Conservation (phyloP, 2,113 vertebrate species). For the Neotoma lepida region DNA sequence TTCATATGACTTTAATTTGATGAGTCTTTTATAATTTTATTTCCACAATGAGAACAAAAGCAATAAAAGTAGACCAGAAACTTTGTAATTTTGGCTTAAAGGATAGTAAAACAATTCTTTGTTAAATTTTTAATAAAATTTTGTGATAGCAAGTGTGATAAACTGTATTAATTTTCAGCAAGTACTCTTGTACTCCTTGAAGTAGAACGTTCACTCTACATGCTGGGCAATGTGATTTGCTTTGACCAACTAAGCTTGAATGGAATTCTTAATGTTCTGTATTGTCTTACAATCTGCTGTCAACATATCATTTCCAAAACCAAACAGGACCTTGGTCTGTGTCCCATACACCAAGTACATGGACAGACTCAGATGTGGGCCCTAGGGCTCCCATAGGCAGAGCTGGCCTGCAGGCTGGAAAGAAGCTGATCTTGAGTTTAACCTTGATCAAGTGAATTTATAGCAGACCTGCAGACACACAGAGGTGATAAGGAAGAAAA, state of each 20-base stretch:
- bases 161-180: neutral
- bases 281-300: neutral
- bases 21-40: neutral
- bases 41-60: neutral
- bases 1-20: neutral
- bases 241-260: neutral
- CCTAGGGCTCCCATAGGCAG: neutral
- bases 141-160: neutral
- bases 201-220: neutral
- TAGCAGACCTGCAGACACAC: neutral
- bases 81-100: neutral
- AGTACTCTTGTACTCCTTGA: neutral
- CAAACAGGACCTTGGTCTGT: no score
- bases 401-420: neutral
- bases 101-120: neutral
- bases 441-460: neutral
- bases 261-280: neutral
- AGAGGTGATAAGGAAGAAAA: neutral
- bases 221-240: neutral
- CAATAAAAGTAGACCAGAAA: neutral
- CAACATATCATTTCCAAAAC: neutral
- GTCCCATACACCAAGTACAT: neutral
- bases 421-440: neutral
- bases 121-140: conserved; percentile 39
- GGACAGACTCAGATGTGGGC: neutral